Conservation (phyloP, 2,113 vertebrate genomes). For the Aptenodytes patagonicus region DNA sequence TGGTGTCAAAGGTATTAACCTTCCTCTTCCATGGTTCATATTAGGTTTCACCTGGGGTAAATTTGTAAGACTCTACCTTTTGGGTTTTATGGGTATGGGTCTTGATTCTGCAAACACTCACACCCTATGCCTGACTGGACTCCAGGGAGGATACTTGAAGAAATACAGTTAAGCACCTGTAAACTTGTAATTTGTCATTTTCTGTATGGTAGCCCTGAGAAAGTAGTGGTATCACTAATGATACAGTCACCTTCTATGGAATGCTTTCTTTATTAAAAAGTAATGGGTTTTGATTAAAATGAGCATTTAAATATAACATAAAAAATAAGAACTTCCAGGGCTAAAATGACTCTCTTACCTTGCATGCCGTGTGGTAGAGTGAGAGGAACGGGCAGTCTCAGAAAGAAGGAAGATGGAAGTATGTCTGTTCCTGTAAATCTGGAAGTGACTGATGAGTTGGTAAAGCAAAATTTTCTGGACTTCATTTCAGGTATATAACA, state of each 20-base stretch:
- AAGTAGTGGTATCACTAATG: neutral
- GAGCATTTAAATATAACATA: neutral
- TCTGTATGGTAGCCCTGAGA: neutral
- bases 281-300: neutral
- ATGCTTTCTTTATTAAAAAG: neutral
- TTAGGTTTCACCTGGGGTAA: conserved; percentile 35
- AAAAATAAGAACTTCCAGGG: neutral
- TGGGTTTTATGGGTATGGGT: neutral
- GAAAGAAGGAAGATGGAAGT: neutral
- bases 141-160: neutral
- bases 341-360: neutral
- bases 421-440: conserved; percentile 3
- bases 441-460: neutral
- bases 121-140: neutral
- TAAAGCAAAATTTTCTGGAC: conserved; percentile 25
- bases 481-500: conserved; percentile 30
- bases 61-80: neutral
- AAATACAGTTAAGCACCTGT: neutral
- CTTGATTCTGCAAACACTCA: neutral
- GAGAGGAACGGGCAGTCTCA: neutral
- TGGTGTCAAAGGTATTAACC: conserved; percentile 63
- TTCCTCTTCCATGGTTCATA: conserved; percentile 57
- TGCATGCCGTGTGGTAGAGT: neutral
- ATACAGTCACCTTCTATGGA: neutral
- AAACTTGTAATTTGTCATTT: neutral